Evolutionary conservation across 2,888 invertebrate species (phyloP).

Genomic region (Cerastis rubricosa): DNA sequence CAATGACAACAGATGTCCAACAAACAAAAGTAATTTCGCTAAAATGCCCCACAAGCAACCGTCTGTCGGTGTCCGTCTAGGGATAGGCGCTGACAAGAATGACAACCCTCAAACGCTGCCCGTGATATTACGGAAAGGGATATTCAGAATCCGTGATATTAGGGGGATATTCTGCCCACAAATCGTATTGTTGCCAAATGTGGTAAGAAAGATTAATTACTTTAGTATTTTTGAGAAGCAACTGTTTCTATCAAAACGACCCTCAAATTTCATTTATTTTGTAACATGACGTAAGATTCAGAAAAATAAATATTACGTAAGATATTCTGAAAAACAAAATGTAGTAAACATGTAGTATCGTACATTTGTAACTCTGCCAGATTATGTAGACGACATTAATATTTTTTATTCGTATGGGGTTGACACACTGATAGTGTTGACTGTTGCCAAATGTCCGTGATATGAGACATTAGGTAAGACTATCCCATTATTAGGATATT

Average conservation of each 20-base stretch:
- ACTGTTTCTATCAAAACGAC: slow-evolving; percentile 44
- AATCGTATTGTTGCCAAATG: slow-evolving; percentile 54
- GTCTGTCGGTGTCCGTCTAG: slow-evolving; percentile 41
- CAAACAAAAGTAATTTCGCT: slow-evolving; percentile 81
- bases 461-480: slow-evolving; percentile 36
- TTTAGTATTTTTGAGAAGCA: slow-evolving; percentile 11
- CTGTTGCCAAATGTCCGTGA: slow-evolving; percentile 56
- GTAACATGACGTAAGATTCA: slow-evolving; percentile 8
- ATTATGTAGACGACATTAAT: slow-evolving; percentile 68
- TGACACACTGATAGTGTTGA: slow-evolving; percentile 49
- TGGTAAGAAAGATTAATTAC: slow-evolving; percentile 52
- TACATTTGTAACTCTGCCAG: slow-evolving; percentile 61
- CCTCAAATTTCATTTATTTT: slow-evolving; percentile 20
- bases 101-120: slow-evolving; percentile 56
- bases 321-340: slow-evolving; percentile 24
- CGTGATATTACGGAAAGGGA: slow-evolving; percentile 41
- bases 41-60: slow-evolving; percentile 69
- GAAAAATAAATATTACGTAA: slow-evolving; percentile 47
- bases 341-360: slow-evolving; percentile 30
- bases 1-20: slow-evolving; percentile 54
- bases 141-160: slow-evolving; percentile 51
- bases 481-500: slow-evolving; percentile 36
- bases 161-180: slow-evolving; percentile 30
- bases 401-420: slow-evolving; percentile 47
- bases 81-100: slow-evolving; percentile 51